Percentiles rank a stretch among this genome's conserved stretches.
Evolutionary conservation across 2,888 invertebrate genomes (phyloP).

Genomic region (Norana najaformis): DNA sequence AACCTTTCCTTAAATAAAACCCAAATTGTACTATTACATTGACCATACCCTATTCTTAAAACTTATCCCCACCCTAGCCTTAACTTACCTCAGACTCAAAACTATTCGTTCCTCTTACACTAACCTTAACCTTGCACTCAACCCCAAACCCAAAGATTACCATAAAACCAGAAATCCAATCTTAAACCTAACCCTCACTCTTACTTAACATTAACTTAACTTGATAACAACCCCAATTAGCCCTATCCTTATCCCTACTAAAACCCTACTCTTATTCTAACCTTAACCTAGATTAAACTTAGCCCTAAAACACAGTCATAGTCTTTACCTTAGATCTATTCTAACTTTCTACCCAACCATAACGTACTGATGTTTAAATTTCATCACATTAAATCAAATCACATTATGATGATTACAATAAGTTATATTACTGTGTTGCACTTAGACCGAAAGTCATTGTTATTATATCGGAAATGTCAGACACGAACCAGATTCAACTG

Average conservation of each 20-base stretch:
- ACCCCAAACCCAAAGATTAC: too few species aligned
- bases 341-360: background rate
- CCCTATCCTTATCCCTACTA: too few species aligned
- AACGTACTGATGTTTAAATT: background rate
- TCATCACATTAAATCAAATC: background rate
- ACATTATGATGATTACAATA: too few species aligned
- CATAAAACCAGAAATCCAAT: background rate
- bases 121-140: too few species aligned
- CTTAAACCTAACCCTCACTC: background rate
- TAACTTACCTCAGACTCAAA: background rate
- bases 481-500: background rate
- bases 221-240: background rate
- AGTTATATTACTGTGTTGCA: too few species aligned
- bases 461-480: background rate
- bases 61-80: background rate
- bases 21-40: background rate
- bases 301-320: background rate
- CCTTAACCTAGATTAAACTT: background rate
- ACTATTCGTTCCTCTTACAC: too few species aligned
- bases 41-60: too few species aligned
- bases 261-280: background rate
- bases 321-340: background rate
- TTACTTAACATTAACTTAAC: background rate
- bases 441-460: background rate
- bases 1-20: background rate